phyloP scores from a whole-genome alignment of 2,888 invertebrate genomes.

The Scotopteryx bipunctaria region DNA sequence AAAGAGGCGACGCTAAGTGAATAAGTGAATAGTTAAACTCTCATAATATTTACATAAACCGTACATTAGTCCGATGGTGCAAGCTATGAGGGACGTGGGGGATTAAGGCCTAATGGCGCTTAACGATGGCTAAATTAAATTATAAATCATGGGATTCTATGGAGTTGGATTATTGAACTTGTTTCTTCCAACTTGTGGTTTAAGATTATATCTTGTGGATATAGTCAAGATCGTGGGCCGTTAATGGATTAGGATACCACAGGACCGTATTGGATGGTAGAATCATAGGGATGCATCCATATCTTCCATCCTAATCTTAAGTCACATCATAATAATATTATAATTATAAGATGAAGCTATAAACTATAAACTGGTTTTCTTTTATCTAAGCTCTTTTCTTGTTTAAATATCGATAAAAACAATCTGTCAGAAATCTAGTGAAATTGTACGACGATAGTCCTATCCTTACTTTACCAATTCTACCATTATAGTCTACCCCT shows the following conservation, averaged over 20 bases:
- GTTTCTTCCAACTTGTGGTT: slow-evolving; percentile 1
- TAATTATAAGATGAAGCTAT: no score
- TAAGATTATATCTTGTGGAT: no score
- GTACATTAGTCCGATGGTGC: slow-evolving; percentile 68
- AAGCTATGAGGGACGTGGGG: slow-evolving; percentile 49
- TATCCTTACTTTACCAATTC: slow-evolving; percentile 2
- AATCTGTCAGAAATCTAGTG: background rate
- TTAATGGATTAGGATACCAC: no score
- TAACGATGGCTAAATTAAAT: slow-evolving; percentile 28
- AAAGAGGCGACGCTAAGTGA: slow-evolving; percentile 75
- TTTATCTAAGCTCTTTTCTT: no score
- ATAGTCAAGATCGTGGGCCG: no score
- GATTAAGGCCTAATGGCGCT: slow-evolving; percentile 29
- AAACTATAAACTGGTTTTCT: no score
- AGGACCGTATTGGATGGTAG: no score
- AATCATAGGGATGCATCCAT: no score
- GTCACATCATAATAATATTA: no score
- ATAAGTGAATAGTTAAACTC: slow-evolving; percentile 82
- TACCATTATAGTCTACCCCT: slow-evolving; percentile 10
- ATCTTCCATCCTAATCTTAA: no score
- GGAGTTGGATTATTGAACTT: slow-evolving; percentile 19
- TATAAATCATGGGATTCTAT: slow-evolving; percentile 21
- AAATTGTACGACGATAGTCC: background rate
- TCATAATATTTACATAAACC: slow-evolving; percentile 81
- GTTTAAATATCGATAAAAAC: no score